Evolutionary conservation across 2,888 invertebrate genomes (phyloP).

Genomic region (Heliconius erato): DNA sequence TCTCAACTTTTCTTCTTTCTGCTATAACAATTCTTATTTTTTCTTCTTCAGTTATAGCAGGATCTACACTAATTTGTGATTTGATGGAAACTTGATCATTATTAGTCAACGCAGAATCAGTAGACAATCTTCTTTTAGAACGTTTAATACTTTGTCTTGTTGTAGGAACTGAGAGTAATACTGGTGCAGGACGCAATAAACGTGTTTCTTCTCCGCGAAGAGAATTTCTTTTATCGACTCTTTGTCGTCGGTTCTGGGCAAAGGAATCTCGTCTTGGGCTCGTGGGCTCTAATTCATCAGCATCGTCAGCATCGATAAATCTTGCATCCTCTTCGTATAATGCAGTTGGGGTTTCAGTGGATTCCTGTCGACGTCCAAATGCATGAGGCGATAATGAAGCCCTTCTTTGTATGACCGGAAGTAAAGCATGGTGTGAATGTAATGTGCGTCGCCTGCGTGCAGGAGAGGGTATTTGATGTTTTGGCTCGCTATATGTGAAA

Average conservation of each 20-base stretch:
- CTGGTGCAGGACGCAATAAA: constrained; percentile 73
- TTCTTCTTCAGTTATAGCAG: constrained; percentile 77
- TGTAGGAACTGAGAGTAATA: constrained; percentile 75
- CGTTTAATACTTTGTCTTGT: constrained; percentile 68
- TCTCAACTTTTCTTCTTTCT: constrained; percentile 86
- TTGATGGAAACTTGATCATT: constrained; percentile 65
- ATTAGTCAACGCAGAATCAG: constrained; percentile 68
- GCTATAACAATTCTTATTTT: constrained; percentile 87
- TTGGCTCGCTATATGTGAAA: constrained; percentile 93
- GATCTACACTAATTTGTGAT: constrained; percentile 66
- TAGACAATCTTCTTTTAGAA: constrained; percentile 68
- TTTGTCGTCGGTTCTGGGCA: constrained; percentile 81
- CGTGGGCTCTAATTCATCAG: constrained; percentile 80
- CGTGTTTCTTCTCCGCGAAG: constrained; percentile 80
- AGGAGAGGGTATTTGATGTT: constrained; percentile 75
- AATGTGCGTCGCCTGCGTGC: constrained; percentile 85
- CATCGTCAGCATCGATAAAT: constrained; percentile 87
- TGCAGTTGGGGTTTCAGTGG: constrained; percentile 73
- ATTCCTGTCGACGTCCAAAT: constrained; percentile 82
- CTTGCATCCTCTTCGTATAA: constrained; percentile 84
- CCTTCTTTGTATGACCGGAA: constrained; percentile 83
- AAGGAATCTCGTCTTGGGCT: constrained; percentile 80
- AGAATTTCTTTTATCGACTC: constrained; percentile 78
- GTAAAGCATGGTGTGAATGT: constrained; percentile 87
- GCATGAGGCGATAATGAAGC: constrained; percentile 85